Evolutionary conservation across 2,797 vertebrate genomes (phyloP).

Genomic region (Scyliorhinus canicula): DNA sequence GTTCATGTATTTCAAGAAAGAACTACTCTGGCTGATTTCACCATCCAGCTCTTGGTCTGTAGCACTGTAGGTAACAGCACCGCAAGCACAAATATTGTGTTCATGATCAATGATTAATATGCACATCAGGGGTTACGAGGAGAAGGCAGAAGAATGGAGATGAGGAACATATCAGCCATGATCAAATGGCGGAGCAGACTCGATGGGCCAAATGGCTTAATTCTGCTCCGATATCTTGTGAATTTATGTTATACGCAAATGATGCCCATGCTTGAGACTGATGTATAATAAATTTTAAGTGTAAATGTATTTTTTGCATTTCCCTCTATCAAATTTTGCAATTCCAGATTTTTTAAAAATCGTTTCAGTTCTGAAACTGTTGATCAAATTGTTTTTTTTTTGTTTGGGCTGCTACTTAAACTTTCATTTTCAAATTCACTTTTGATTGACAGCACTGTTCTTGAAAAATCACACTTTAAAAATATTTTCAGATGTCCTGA

Average conservation of each 20-base stretch:
- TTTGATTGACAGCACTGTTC: not conserved
- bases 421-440: not conserved
- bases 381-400: not conserved
- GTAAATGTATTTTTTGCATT: not conserved
- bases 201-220: too few species aligned
- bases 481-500: slow-evolving; percentile 61
- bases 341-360: not conserved
- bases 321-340: not conserved
- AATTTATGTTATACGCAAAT: not conserved
- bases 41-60: too few species aligned
- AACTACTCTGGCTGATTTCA: too few species aligned
- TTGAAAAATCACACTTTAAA: not conserved
- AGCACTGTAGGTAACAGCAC: too few species aligned
- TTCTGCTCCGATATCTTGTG: too few species aligned
- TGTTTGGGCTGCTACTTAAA: not conserved
- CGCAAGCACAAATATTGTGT: too few species aligned
- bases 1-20: too few species aligned
- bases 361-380: not conserved
- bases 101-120: too few species aligned
- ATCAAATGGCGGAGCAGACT: too few species aligned
- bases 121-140: too few species aligned
- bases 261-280: not conserved
- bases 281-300: not conserved
- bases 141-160: too few species aligned
- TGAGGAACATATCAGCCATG: too few species aligned